phyloP scores from a whole-genome alignment of 2,797 vertebrate species.

The Pangasius djambal region DNA sequence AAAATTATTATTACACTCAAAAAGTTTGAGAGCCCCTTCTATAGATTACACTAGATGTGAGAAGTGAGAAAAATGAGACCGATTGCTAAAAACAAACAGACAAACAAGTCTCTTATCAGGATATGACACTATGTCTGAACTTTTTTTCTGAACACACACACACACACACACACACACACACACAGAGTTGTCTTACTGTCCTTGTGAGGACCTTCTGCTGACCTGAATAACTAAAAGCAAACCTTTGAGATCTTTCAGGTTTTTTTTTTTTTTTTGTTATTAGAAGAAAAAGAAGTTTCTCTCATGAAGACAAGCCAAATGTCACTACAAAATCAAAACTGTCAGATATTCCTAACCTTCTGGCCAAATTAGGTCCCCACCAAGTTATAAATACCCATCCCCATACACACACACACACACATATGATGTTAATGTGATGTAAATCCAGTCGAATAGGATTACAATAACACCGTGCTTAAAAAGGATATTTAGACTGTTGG shows the following conservation, averaged over 20 bases:
- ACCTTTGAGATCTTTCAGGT: not conserved
- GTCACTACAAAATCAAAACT: not conserved
- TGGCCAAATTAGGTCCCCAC: not conserved
- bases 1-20: not conserved
- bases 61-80: not conserved
- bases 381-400: not conserved
- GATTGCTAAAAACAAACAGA: not conserved
- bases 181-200: not conserved
- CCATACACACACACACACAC: not conserved
- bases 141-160: not conserved
- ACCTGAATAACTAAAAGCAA: not conserved
- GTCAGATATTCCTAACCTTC: not conserved
- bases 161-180: not conserved
- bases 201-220: not conserved
- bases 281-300: not conserved
- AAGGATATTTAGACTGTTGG: not conserved
- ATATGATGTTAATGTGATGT: not conserved
- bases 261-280: not conserved
- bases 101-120: not conserved
- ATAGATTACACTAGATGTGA: not conserved
- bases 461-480: not conserved
- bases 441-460: not conserved
- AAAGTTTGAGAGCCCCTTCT: not conserved
- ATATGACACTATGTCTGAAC: not conserved
- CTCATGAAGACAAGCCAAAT: not conserved